Evolutionary conservation across 2,113 vertebrate species (phyloP), one percentile per base, ranked within the genome.

Genomic region (Cranoglanis bouderius): DNA sequence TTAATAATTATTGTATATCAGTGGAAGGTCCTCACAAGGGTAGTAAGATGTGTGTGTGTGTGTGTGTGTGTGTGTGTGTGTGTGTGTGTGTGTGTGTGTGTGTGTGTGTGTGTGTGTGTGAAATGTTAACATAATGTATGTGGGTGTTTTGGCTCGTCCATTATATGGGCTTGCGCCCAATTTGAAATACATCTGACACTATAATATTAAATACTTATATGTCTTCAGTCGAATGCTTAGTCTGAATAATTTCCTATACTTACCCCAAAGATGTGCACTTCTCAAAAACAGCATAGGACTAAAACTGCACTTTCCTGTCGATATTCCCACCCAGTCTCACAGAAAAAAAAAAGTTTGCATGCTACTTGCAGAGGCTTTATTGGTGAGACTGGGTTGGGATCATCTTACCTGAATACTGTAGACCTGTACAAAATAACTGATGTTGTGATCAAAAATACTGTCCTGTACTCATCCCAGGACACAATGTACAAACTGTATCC

Each of bases 111-210:
- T 14, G 24, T 49, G 24, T 49, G 74, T 29, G 43, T n/a, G 16
- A n/a, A n/a, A 78, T 78, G 43, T 78, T 51, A n/a, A n/a, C 75
- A 78, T 78, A 78, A 51, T 78, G 75, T 78, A 78, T n/a, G 75
- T 78, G 26, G 75, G 75, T 18, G 46, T 78, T 78, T 78, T 78
- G 75, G 43, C 75, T 84, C 24, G 1, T 75, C 55, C 72, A 46
- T 82, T 29, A 74, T 24, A 59, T 89, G 14, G 82, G 49, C 53
- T 86, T 72, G 49, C 7, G 4, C 35, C 70, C 21, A 43, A 53
- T 74, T 70, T 38, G 67, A 86, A 57, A 74, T 43, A 57, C 21
- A 75, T 86, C 32, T 86, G 35, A 77, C 35, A 86, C 7, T 61
- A 19, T 59, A 9, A 77, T 77, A 46, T 61, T 49, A 75, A 61